Percentiles rank a stretch among this genome's conserved stretches.
Evolutionary conservation across 2,888 invertebrate species (phyloP).

Genomic region (Leptinotarsa juncta): DNA sequence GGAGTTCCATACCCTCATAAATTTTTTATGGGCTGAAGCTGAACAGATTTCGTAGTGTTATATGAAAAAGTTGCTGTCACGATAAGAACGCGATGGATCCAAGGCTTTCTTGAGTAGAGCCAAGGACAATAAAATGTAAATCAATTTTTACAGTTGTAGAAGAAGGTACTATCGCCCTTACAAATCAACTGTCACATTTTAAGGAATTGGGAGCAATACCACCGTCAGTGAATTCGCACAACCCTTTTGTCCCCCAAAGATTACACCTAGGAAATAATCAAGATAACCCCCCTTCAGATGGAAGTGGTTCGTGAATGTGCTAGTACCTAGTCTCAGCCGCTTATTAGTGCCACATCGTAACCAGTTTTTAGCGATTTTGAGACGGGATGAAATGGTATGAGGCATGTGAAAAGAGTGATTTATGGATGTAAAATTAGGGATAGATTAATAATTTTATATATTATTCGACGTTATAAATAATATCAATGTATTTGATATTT

Average conservation of each 20-base stretch:
- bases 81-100: too few species aligned
- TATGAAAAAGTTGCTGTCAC: too few species aligned
- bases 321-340: conserved; percentile 46
- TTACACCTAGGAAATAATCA: conserved; percentile 52
- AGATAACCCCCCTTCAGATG: conserved; percentile 52
- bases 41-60: too few species aligned
- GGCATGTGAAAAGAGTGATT: conserved; percentile 22
- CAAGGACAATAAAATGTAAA: too few species aligned
- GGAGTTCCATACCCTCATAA: too few species aligned
- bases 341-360: conserved; percentile 44
- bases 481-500: background rate
- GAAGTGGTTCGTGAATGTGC: conserved; percentile 47
- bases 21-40: too few species aligned
- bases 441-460: conserved; percentile 35
- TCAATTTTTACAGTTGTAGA: conserved; percentile 74
- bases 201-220: conserved; percentile 66
- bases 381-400: conserved; percentile 4
- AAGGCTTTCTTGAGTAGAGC: too few species aligned
- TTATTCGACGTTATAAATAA: conserved; percentile 26
- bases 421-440: conserved; percentile 23
- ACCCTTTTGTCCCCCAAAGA: conserved; percentile 56
- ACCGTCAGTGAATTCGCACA: conserved; percentile 53
- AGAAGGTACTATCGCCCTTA: conserved; percentile 71
- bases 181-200: conserved; percentile 63
- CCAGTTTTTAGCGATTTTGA: conserved; percentile 31